Evolutionary conservation across 1,140 invertebrate genomes (phyloP).

Genomic region (Heliconius hermathena): DNA sequence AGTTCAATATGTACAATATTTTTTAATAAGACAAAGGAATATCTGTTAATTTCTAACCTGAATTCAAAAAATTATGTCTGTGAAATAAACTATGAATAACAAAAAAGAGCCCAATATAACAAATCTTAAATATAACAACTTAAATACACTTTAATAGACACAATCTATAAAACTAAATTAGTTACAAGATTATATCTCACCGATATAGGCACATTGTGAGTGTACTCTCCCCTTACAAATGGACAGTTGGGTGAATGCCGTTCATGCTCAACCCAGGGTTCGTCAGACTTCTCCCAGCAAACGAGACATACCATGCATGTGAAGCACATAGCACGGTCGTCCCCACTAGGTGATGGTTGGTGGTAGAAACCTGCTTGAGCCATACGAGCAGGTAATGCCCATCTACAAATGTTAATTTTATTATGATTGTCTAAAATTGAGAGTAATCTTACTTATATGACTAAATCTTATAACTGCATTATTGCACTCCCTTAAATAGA

Average conservation of each 20-base stretch:
- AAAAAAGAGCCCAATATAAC: too few relatives aligned
- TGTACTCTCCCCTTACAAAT: conserved; percentile 96
- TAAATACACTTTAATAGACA: too few relatives aligned
- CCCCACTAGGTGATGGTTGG: conserved; percentile 92
- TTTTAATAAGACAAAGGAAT: too few relatives aligned
- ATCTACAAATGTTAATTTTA: conserved; percentile 81
- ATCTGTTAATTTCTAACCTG: too few relatives aligned
- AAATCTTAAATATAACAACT: too few relatives aligned
- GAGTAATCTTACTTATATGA: too few relatives aligned
- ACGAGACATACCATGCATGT: conserved; percentile 96
- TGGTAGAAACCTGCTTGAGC: conserved; percentile 98
- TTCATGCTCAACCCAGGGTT: conserved; percentile 98
- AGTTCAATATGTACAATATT: too few relatives aligned
- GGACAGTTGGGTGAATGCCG: conserved; percentile 95
- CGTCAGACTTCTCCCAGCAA: conserved; percentile 97
- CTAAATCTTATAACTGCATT: too few relatives aligned
- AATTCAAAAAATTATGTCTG: too few relatives aligned
- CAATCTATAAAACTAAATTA: conserved; percentile 76
- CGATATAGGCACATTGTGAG: conserved; percentile 96
- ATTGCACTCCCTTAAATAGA: too few relatives aligned
- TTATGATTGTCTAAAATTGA: too few relatives aligned
- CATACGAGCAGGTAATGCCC: conserved; percentile 97
- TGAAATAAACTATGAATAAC: too few relatives aligned
- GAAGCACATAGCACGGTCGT: conserved; percentile 97
- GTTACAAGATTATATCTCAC: conserved; percentile 49